A percentile compares a stretch with the other conserved stretches of the same genome.
These are phyloP conservation scores for Hypotaenidia philippensis DNA, from an alignment of 2,797 vertebrate species.

Conservation along the genomic window DNA sequence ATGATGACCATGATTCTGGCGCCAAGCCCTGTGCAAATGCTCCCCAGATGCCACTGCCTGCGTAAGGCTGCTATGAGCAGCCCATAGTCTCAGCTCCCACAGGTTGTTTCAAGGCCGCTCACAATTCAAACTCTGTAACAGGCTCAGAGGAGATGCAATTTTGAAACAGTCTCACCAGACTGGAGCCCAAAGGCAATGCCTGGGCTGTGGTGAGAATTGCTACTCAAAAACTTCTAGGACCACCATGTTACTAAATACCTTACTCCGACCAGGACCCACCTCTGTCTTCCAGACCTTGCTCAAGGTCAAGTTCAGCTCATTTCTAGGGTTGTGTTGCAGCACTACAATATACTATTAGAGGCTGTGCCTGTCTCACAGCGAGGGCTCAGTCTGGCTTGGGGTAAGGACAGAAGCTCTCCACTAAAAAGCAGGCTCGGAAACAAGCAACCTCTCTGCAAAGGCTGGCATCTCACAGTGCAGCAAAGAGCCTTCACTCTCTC, in stretches of 20 bases:
- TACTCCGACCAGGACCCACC: background rate
- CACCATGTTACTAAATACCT: background rate
- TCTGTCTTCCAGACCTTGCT: background rate
- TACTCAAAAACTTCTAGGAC: background rate
- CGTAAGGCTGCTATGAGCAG: background rate
- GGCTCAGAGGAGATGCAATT: background rate
- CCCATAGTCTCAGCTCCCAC: background rate
- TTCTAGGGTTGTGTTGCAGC: background rate
- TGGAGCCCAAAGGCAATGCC: background rate
- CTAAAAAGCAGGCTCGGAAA: background rate
- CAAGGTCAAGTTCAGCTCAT: background rate
- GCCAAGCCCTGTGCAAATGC: background rate
- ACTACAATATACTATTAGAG: background rate
- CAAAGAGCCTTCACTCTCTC: background rate
- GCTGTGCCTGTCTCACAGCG: background rate
- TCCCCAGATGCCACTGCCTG: background rate
- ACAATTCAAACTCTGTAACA: background rate
- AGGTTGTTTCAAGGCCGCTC: background rate
- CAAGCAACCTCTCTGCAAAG: background rate
- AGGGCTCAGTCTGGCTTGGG: background rate
- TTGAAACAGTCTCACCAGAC: background rate
- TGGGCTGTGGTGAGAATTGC: background rate
- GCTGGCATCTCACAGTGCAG: background rate
- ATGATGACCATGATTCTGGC: background rate
- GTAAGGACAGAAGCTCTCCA: background rate